Base-by-base conservation (phyloP, 2,888 invertebrate genomes). In the Drosophila dives region DNA sequence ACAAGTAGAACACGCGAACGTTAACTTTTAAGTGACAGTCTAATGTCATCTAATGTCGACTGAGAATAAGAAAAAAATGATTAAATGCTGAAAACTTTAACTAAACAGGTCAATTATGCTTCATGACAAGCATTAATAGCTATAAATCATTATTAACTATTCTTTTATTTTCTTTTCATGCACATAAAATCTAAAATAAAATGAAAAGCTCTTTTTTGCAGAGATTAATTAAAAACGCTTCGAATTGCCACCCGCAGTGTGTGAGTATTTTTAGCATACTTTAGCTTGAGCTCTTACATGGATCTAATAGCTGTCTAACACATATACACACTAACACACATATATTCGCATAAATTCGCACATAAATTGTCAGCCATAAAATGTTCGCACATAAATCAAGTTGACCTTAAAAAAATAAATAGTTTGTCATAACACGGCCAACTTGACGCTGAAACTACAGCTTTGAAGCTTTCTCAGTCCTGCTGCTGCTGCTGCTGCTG, bases 361-460 rank as follows among this genome's bases (percentile, higher is more conserved):
- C 56, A 61, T 56, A 45, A 64, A 55, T 38, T 64, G 34, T 20
- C 69, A 65, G 63, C 38, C 70, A 74, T 77, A 55, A 61, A 66
- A 58, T 71, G 62, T 87, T 85, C 86, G 74, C 83, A 80, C 76
- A 88, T 88, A 88, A 85, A 85, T 85, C 79, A 85, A 72, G 77
- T 73, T 85, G 88, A 88, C 85, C 85, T 88, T 88, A 88, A 83
- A 85, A 65, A 11, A 29, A 64, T n/a, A 62, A 26, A 64, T 62
- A 66, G 58, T 71, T 77, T 81, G 81, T 83, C 86, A 86, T 81
- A 83, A 73, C 67, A 81, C 60, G 81, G 71, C 69, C 76, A 84
- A 51, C 63, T 61, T 62, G 55, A 68, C 61, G 55, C 33, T 64
- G 51, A 15, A 23, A 45, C 51, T 12, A 49, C 36, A 50, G 51